phyloP scores from a whole-genome alignment of 2,113 vertebrate genomes.

The Bos javanicus region DNA sequence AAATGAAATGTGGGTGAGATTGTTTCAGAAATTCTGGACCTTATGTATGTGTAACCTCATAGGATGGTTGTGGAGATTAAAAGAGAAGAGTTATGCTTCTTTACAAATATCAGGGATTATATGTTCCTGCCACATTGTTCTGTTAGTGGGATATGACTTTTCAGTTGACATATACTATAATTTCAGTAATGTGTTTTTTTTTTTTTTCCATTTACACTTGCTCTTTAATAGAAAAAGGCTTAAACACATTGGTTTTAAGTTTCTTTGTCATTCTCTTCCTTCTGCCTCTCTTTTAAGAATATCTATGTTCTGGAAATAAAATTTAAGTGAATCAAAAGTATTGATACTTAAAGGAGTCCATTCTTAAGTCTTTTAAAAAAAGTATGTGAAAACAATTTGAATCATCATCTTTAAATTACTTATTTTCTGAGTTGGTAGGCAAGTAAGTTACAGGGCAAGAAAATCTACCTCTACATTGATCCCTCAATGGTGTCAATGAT shows the following conservation, averaged over 20 bases:
- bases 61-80: slow-evolving; percentile 38
- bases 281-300: slow-evolving; percentile 33
- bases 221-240: slow-evolving; percentile 52
- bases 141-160: slow-evolving; percentile 63
- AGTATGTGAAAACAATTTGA: background rate
- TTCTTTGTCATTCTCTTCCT: slow-evolving; percentile 10
- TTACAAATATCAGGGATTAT: slow-evolving; percentile 35
- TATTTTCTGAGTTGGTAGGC: background rate
- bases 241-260: slow-evolving; percentile 52
- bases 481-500: background rate
- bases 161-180: slow-evolving; percentile 54
- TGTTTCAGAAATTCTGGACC: slow-evolving; percentile 45
- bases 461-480: background rate
- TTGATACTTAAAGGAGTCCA: slow-evolving; percentile 1
- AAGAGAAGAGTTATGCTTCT: slow-evolving; percentile 25
- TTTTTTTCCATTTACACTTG: slow-evolving; percentile 38
- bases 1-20: slow-evolving; percentile 34
- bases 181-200: slow-evolving; percentile 43
- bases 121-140: slow-evolving; percentile 56
- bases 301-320: slow-evolving; percentile 16
- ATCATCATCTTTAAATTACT: slow-evolving; percentile 16
- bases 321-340: background rate
- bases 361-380: background rate
- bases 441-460: background rate
- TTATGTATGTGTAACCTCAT: slow-evolving; percentile 19